Conservation (phyloP, 1,140 invertebrate genomes). For the Dinoponera quadriceps region DNA sequence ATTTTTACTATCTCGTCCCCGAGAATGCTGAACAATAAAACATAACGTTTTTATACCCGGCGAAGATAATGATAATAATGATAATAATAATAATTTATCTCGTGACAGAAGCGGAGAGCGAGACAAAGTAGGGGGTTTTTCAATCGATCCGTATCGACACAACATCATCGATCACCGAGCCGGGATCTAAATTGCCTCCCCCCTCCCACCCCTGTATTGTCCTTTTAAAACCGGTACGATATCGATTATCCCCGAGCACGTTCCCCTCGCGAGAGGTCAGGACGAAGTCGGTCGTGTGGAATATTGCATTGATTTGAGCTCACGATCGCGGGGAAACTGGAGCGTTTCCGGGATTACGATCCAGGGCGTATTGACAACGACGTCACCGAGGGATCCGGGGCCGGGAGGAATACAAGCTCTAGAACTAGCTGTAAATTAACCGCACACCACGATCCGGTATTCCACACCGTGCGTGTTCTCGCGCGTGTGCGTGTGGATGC, state of each 20-base stretch:
- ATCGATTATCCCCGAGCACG: not conserved
- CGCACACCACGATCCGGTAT: constrained; percentile 70
- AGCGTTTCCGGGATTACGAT: constrained; percentile 68
- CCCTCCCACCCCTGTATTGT: no score
- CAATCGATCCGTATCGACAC: no score
- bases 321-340: constrained; percentile 52
- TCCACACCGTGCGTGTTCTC: constrained; percentile 49
- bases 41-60: not conserved
- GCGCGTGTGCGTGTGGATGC: constrained; percentile 44
- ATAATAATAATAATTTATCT: no score
- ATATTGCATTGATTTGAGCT: constrained; percentile 32
- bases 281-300: not conserved
- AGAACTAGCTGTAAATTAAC: constrained; percentile 84
- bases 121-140: no score
- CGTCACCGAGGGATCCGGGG: constrained; percentile 56
- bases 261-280: not conserved
- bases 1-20: not conserved
- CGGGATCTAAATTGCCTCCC: no score
- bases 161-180: no score
- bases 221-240: not conserved
- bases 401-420: constrained; percentile 57
- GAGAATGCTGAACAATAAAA: no score
- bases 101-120: no score
- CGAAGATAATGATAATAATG: not conserved
- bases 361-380: constrained; percentile 63